Conservation (phyloP, 1,140 invertebrate species). For the Proales similis region DNA sequence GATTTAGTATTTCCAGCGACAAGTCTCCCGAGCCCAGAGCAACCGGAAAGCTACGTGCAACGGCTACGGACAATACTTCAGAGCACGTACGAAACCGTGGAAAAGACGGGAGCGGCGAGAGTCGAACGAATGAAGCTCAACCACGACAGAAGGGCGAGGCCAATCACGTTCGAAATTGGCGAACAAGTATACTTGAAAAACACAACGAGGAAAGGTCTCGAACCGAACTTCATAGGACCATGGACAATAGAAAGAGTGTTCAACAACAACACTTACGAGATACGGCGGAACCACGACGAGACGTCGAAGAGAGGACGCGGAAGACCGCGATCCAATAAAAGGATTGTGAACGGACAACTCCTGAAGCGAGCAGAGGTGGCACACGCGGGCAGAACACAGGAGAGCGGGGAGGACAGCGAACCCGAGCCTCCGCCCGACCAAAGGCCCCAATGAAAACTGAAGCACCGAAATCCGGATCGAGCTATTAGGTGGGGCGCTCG, state of each 20-base stretch:
- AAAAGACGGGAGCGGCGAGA: not conserved
- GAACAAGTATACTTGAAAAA: not conserved
- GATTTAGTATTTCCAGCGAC: slow-evolving; percentile 1
- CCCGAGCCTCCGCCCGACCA: no score
- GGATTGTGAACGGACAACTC: no score
- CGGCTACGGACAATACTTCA: not conserved
- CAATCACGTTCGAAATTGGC: not conserved
- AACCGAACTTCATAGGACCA: not conserved
- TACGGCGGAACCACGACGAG: no score
- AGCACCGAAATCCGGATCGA: no score
- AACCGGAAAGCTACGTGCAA: not conserved
- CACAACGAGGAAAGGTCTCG: not conserved
- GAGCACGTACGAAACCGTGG: not conserved
- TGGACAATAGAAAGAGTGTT: not conserved
- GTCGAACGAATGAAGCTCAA: not conserved
- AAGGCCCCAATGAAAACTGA: no score
- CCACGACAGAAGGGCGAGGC: not conserved
- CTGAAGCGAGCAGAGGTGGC: no score
- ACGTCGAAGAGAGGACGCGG: no score
- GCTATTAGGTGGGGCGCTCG: no score
- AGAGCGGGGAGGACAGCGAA: no score
- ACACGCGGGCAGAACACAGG: no score
- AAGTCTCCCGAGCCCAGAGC: not conserved
- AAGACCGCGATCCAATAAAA: no score
- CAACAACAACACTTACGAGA: not conserved